phyloP scores from a whole-genome alignment of 2,113 vertebrate genomes.

The Promerops cafer region DNA sequence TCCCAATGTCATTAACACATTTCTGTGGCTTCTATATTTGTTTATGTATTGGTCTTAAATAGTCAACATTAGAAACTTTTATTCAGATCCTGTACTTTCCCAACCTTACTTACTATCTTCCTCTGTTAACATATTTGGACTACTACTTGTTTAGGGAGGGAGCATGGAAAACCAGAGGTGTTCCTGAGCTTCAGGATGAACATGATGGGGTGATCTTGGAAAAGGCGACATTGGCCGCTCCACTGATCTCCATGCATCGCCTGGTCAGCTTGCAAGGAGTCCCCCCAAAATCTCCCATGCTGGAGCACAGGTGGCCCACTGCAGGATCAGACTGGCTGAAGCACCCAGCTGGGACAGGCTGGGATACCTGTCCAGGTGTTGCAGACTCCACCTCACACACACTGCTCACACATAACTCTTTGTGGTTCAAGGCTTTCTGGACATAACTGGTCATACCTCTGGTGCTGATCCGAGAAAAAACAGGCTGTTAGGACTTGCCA shows the following conservation, averaged over 20 bases:
- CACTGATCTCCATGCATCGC: rapidly evolving
- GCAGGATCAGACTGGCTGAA: neutral
- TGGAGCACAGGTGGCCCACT: neutral
- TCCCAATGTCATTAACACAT: neutral
- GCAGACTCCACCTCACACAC: neutral
- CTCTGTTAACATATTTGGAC: neutral
- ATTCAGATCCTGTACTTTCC: neutral
- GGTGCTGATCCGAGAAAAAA: neutral
- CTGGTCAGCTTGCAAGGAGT: neutral
- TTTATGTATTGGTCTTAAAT: neutral
- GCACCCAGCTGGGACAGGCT: neutral
- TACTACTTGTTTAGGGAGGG: neutral
- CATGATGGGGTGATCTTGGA: neutral
- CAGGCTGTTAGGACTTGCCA: neutral
- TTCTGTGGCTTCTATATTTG: neutral
- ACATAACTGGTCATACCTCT: neutral
- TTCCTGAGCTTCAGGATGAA: neutral
- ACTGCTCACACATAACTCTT: neutral
- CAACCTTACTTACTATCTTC: neutral
- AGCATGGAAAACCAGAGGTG: neutral
- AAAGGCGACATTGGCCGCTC: neutral
- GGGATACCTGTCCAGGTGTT: neutral
- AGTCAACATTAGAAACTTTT: neutral
- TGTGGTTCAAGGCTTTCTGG: neutral
- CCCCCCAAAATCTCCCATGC: neutral